phyloP scores from a whole-genome alignment of 2,797 vertebrate species.

The Discoglossus pictus region DNA sequence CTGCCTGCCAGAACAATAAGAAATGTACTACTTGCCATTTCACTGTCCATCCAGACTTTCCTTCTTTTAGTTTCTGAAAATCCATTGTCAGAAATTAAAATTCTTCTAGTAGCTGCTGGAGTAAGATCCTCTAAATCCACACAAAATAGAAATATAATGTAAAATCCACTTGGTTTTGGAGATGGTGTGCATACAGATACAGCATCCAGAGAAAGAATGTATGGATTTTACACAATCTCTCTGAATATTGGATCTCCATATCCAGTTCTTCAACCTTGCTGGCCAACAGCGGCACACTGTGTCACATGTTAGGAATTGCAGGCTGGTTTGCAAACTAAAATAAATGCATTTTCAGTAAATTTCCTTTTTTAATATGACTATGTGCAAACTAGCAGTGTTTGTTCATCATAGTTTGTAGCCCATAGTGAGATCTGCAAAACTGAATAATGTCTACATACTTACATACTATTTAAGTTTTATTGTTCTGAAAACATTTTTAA shows the following conservation, averaged over 20 bases:
- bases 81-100: slow-evolving; percentile 11
- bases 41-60: slow-evolving; percentile 50
- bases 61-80: slow-evolving; percentile 17
- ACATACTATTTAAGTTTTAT: too few species aligned
- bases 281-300: slow-evolving; percentile 65
- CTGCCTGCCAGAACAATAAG: slow-evolving; percentile 59
- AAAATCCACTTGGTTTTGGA: slow-evolving; percentile 20
- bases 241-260: slow-evolving; percentile 20
- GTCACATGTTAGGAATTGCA: slow-evolving; percentile 57
- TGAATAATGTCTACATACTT: too few species aligned
- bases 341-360: too few species aligned
- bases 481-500: too few species aligned
- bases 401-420: too few species aligned
- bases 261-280: slow-evolving; percentile 38
- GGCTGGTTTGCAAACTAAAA: too few species aligned
- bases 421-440: too few species aligned
- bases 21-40: slow-evolving; percentile 55
- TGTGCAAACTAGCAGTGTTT: too few species aligned
- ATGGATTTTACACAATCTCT: slow-evolving; percentile 11
- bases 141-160: neutral
- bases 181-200: slow-evolving; percentile 12
- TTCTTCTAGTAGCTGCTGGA: neutral
- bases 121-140: slow-evolving; percentile 13
- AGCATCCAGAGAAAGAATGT: slow-evolving; percentile 21
- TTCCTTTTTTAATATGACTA: too few species aligned